Evolutionary conservation across 2,888 invertebrate species (phyloP).

Genomic region (Euphydryas editha): DNA sequence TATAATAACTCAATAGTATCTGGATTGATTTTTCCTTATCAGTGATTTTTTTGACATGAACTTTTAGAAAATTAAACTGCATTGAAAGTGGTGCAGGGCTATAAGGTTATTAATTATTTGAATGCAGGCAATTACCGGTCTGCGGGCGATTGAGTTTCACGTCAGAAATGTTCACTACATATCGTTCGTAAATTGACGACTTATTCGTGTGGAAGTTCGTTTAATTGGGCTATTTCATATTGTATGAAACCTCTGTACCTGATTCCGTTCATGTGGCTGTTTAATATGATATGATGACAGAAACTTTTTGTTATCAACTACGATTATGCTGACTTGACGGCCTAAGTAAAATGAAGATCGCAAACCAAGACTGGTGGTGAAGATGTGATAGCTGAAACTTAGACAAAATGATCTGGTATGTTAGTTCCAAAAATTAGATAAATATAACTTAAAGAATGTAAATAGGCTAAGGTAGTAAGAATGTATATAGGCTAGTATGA

Average conservation of each 20-base stretch:
- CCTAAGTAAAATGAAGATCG: no score
- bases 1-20: no score
- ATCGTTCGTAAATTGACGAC: conserved; percentile 15
- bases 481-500: no score
- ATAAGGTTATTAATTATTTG: conserved; percentile 10
- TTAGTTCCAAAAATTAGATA: no score
- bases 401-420: no score
- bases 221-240: conserved; percentile 10
- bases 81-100: not conserved
- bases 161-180: conserved; percentile 5
- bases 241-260: not conserved
- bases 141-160: conserved; percentile 8
- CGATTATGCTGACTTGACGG: not conserved
- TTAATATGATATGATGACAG: not conserved
- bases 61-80: not conserved
- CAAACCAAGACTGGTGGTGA: no score
- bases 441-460: no score
- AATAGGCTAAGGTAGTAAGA: no score
- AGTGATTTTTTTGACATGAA: not conserved
- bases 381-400: no score
- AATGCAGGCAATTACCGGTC: conserved; percentile 21
- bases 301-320: not conserved
- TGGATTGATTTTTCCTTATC: not conserved
- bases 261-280: not conserved
- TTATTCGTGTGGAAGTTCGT: conserved; percentile 18